phyloP scores from a whole-genome alignment of 2,113 vertebrate species.

The Danio rerio region GRCz12tu NC_133179.1:15345001-15345500 shows the following conservation, averaged over 20 bases:
- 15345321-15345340: conserved; percentile 13
- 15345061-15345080: background rate
- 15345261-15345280: conserved; percentile 37
- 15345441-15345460: too few species aligned
- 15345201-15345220: conserved; percentile 13
- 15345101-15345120: background rate
- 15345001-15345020: too few species aligned
- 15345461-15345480: too few species aligned
- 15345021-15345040: background rate
- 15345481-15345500: too few species aligned
- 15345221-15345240: conserved; percentile 20
- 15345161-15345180: conserved; percentile 23
- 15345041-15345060: background rate
- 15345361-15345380: conserved; percentile 28
- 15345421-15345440: too few species aligned
- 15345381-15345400: background rate
- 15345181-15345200: conserved; percentile 31
- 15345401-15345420: conserved; percentile 5
- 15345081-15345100: background rate
- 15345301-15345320: conserved; percentile 21
- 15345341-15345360: conserved; percentile 29
- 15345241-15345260: conserved; percentile 7
- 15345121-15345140: background rate
- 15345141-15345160: background rate
- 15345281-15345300: conserved; percentile 35